Conservation (phyloP, 1,140 invertebrate species). For the Drosophila elegans region DNA sequence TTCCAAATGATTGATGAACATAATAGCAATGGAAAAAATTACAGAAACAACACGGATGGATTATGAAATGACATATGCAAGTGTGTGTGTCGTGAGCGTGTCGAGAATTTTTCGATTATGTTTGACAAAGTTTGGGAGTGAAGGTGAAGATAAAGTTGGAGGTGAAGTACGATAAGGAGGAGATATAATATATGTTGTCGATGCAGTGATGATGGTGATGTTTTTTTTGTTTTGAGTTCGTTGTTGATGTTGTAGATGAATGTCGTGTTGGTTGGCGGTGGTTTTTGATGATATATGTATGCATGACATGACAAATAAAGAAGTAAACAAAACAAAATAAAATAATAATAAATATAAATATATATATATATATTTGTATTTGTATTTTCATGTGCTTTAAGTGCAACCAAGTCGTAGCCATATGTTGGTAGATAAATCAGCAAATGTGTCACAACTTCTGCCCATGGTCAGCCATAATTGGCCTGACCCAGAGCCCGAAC, state of each 20-base stretch:
- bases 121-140: constrained; percentile 43
- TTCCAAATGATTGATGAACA: constrained; percentile 76
- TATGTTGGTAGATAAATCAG: constrained; percentile 23
- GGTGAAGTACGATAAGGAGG: constrained; percentile 31
- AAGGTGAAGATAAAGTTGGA: not conserved
- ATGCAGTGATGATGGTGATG: constrained; percentile 47
- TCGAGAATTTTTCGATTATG: constrained; percentile 67
- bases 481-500: constrained; percentile 50
- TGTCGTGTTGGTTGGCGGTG: constrained; percentile 45
- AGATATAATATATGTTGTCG: constrained; percentile 37
- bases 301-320: constrained; percentile 44
- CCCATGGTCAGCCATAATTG: constrained; percentile 58
- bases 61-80: constrained; percentile 67
- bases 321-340: constrained; percentile 57
- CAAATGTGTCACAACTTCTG: constrained; percentile 67
- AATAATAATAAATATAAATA: constrained; percentile 42
- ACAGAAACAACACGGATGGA: constrained; percentile 55
- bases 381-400: constrained; percentile 30
- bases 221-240: constrained; percentile 48
- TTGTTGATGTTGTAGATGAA: constrained; percentile 56
- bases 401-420: constrained; percentile 34
- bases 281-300: constrained; percentile 42
- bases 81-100: constrained; percentile 55
- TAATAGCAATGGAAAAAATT: constrained; percentile 54
- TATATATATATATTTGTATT: constrained; percentile 40